These are phyloP conservation scores for Bellardia bayeri DNA, from an alignment of 2,888 invertebrate genomes.

Conservation along the genomic window DNA sequence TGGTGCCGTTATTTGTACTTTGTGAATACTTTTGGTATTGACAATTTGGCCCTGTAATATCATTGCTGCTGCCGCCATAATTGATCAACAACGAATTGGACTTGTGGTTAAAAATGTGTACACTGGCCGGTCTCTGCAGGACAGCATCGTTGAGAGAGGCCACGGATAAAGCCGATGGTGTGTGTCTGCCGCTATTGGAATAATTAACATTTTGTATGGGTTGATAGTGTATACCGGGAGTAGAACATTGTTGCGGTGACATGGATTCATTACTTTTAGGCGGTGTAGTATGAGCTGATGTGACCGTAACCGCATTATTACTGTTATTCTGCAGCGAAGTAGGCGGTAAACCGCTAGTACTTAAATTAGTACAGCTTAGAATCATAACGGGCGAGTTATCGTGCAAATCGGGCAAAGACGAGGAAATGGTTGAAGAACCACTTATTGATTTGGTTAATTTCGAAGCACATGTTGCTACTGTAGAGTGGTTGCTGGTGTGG, in stretches of 20 bases:
- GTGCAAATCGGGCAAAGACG: conserved; percentile 83
- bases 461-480: conserved; percentile 78
- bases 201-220: conserved; percentile 74
- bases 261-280: conserved; percentile 67
- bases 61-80: conserved; percentile 78
- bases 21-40: conserved; percentile 79
- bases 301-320: conserved; percentile 53
- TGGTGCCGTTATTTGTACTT: conserved; percentile 68
- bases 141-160: conserved; percentile 79
- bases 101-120: conserved; percentile 70
- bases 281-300: conserved; percentile 67
- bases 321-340: conserved; percentile 68
- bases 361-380: conserved; percentile 83
- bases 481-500: conserved; percentile 52
- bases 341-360: conserved; percentile 76
- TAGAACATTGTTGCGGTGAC: conserved; percentile 75
- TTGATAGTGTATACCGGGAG: conserved; percentile 71
- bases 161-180: conserved; percentile 80
- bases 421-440: conserved; percentile 81
- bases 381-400: conserved; percentile 84
- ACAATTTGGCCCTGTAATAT: conserved; percentile 76
- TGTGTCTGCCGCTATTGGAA: conserved; percentile 79
- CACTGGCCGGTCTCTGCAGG: conserved; percentile 71
- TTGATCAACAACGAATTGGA: conserved; percentile 77
- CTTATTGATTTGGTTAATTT: conserved; percentile 79